Conservation (phyloP, 2,888 invertebrate species). For the Ectropis crepuscularia region DNA sequence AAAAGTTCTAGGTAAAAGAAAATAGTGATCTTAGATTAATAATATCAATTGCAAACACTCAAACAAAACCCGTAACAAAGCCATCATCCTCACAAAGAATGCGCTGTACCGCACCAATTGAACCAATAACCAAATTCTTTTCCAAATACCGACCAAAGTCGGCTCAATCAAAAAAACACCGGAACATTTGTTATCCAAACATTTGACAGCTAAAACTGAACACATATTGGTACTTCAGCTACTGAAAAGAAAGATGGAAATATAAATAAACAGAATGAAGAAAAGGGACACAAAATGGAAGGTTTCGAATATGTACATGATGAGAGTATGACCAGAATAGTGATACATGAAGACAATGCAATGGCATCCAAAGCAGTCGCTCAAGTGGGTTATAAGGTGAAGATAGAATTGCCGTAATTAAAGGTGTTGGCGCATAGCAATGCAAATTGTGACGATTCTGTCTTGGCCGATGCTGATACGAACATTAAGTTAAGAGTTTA, state of each 20-base stretch:
- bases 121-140: constrained; percentile 60
- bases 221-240: constrained; percentile 52
- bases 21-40: background rate
- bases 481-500: constrained; percentile 18
- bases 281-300: constrained; percentile 54
- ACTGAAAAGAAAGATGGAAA: constrained; percentile 61
- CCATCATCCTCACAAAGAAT: constrained; percentile 50
- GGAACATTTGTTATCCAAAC: constrained; percentile 69
- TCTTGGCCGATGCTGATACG: constrained; percentile 23
- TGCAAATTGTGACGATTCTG: constrained; percentile 58
- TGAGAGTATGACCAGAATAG: constrained; percentile 48
- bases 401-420: constrained; percentile 76
- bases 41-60: constrained; percentile 32
- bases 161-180: constrained; percentile 64
- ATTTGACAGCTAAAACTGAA: constrained; percentile 67
- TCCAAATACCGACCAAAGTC: constrained; percentile 57
- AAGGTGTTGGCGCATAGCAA: constrained; percentile 66
- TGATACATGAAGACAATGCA: constrained; percentile 63
- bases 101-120: constrained; percentile 59
- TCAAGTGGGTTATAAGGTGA: constrained; percentile 83
- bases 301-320: constrained; percentile 35
- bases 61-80: constrained; percentile 43
- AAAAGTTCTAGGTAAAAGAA: background rate
- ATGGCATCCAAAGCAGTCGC: constrained; percentile 70
- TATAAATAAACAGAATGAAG: constrained; percentile 45